Conservation (phyloP, 2,113 vertebrate species). For the Pomatorhinus ruficollis region DNA sequence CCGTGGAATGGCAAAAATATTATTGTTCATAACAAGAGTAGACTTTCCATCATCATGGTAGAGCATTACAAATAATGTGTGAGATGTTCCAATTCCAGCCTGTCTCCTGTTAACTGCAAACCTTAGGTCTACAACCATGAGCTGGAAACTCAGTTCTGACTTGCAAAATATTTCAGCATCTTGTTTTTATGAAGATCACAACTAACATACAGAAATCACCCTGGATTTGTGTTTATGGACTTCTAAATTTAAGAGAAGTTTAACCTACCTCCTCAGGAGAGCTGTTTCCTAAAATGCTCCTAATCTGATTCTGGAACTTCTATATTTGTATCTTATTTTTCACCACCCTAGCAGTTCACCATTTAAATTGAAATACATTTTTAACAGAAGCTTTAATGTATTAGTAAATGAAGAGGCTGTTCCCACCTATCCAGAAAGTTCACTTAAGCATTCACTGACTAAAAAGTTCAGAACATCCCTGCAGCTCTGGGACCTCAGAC, state of each 20-base stretch:
- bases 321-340: background rate
- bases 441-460: background rate
- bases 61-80: background rate
- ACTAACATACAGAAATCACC: background rate
- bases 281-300: background rate
- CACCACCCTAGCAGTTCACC: background rate
- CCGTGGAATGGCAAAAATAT: background rate
- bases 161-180: background rate
- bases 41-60: background rate
- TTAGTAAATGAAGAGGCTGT: background rate
- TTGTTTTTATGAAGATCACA: background rate
- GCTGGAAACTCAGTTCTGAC: background rate
- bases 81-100: background rate
- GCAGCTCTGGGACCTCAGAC: constrained; percentile 35
- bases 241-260: background rate
- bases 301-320: background rate
- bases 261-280: background rate
- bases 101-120: background rate
- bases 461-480: constrained; percentile 22
- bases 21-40: background rate
- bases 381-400: background rate
- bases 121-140: background rate
- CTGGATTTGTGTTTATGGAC: background rate
- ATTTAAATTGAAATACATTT: background rate
- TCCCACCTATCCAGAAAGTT: background rate